Evolutionary conservation across 1,140 invertebrate species (phyloP).

Genomic region (Drosophila pachea): DNA sequence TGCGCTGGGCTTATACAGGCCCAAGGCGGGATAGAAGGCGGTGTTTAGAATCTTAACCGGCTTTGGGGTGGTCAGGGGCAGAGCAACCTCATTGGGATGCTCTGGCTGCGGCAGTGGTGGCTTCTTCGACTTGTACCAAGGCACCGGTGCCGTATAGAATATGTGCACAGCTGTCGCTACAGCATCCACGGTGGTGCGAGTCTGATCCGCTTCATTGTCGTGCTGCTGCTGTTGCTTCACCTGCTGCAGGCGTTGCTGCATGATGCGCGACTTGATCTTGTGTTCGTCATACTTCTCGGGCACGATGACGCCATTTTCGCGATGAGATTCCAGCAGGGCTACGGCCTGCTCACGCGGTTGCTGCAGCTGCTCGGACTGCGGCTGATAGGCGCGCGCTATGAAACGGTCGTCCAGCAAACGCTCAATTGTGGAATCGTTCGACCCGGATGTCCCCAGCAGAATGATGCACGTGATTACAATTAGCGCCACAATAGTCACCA

Average conservation of each 20-base stretch:
- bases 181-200: conserved; percentile 55
- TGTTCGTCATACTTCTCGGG: conserved; percentile 78
- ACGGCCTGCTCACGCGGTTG: conserved; percentile 24
- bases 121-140: conserved; percentile 76
- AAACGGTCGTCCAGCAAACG: conserved; percentile 70
- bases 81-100: conserved; percentile 58
- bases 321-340: conserved; percentile 49
- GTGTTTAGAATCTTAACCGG: conserved; percentile 67
- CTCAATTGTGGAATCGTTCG: conserved; percentile 51
- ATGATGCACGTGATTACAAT: conserved; percentile 70
- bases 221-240: conserved; percentile 64
- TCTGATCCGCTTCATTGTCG: conserved; percentile 51
- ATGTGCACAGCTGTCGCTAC: conserved; percentile 70
- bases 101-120: conserved; percentile 45
- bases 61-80: conserved; percentile 52
- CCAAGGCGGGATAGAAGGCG: conserved; percentile 73
- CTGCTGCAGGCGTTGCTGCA: conserved; percentile 69
- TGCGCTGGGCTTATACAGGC: conserved; percentile 71
- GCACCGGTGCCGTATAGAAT: conserved; percentile 72
- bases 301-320: conserved; percentile 68
- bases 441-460: conserved; percentile 55
- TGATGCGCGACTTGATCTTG: conserved; percentile 72
- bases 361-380: conserved; percentile 30
- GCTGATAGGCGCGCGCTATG: conserved; percentile 66
- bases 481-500: conserved; percentile 66